Percentiles rank a stretch among this genome's conserved stretches.
Evolutionary conservation across 2,797 vertebrate species (phyloP).

Genomic region (Danio tinwini): DNA sequence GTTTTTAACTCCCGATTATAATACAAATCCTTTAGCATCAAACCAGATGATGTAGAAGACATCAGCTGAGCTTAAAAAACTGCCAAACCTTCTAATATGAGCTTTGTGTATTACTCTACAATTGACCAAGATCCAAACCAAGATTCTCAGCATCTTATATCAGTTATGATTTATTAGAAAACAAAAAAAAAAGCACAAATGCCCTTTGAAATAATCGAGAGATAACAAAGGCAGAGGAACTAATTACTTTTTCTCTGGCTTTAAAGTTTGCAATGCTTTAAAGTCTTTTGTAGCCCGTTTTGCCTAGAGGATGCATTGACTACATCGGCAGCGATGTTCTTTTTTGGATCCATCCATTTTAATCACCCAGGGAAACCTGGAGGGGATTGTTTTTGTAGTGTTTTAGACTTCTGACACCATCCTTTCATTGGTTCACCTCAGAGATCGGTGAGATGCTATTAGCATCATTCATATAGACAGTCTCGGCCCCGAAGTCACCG

Average conservation of each 20-base stretch:
- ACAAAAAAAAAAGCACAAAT: constrained; percentile 3
- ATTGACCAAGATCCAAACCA: constrained; percentile 1
- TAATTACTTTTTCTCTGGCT: constrained; percentile 65
- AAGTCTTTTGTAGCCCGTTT: constrained; percentile 65
- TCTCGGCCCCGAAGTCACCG: constrained; percentile 53
- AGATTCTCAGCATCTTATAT: background rate
- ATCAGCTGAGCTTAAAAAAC: background rate
- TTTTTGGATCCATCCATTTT: constrained; percentile 66
- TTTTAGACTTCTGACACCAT: constrained; percentile 65
- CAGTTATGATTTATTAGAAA: constrained; percentile 47
- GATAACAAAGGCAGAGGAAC: constrained; percentile 53
- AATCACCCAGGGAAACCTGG: constrained; percentile 64
- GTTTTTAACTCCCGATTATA: background rate
- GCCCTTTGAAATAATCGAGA: constrained; percentile 53
- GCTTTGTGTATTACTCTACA: background rate
- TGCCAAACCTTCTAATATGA: background rate
- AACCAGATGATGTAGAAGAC: constrained; percentile 14
- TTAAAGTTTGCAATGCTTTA: constrained; percentile 60
- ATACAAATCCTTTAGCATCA: background rate
- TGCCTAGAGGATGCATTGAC: constrained; percentile 66
- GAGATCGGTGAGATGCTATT: constrained; percentile 63
- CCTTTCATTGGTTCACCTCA: constrained; percentile 59
- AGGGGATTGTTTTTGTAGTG: constrained; percentile 66
- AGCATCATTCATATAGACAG: constrained; percentile 68
- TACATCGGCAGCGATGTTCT: constrained; percentile 63